These are phyloP conservation scores for Arvicola amphibius DNA, from an alignment of 2,797 vertebrate genomes.

Conservation along the genomic window DNA sequence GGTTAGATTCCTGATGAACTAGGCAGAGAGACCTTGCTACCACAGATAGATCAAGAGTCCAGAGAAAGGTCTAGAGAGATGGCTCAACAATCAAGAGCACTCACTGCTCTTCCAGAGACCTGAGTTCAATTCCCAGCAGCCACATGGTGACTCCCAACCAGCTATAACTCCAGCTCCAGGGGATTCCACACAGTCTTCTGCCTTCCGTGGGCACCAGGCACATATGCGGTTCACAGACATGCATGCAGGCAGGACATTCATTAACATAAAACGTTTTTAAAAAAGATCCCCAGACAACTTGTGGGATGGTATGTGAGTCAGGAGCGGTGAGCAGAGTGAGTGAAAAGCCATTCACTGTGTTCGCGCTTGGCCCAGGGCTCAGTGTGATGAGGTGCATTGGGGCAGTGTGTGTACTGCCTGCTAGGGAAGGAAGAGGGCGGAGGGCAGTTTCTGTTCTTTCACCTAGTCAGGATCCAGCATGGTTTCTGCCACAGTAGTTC, in stretches of 20 bases:
- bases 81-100: not conserved
- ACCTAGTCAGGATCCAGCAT: not conserved
- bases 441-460: not conserved
- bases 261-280: not conserved
- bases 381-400: not conserved
- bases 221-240: not conserved
- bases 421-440: not conserved
- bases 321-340: not conserved
- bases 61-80: not conserved
- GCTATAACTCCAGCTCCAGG: not conserved
- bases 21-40: not conserved
- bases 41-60: not conserved
- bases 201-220: not conserved
- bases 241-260: not conserved
- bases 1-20: not conserved
- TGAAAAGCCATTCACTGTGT: not conserved
- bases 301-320: not conserved
- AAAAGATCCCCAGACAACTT: not conserved
- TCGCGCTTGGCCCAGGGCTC: not conserved
- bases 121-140: not conserved
- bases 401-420: not conserved
- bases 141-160: not conserved
- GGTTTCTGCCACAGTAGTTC: not conserved
- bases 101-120: not conserved
- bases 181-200: not conserved